A percentile compares a stretch with the other conserved stretches of the same genome.
These are phyloP conservation scores for Lithodes maja DNA, from an alignment of 2,888 invertebrate genomes.

Conservation along the genomic window DNA sequence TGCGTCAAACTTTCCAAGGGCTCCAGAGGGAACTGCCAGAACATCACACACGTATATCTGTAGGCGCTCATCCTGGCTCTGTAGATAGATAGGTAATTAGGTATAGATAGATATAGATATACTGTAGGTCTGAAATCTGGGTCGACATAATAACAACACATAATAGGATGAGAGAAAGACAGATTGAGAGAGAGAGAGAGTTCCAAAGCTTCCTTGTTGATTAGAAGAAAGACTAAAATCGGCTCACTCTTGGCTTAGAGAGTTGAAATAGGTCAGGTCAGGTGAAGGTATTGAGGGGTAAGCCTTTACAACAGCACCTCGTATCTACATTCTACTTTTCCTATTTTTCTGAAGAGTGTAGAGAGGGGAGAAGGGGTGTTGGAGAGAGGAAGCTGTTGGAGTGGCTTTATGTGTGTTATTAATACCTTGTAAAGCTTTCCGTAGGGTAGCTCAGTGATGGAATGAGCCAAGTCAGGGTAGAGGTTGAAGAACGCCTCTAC, in stretches of 20 bases:
- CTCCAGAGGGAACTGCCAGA: constrained; percentile 71
- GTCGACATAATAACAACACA: neutral
- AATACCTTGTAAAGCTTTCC: constrained; percentile 52
- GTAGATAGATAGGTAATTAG: neutral
- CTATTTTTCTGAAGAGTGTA: too few species aligned
- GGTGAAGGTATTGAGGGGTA: too few species aligned
- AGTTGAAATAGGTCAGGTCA: too few species aligned
- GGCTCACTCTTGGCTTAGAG: too few species aligned
- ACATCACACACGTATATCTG: constrained; percentile 72
- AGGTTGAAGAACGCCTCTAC: constrained; percentile 71
- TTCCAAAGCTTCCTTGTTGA: neutral
- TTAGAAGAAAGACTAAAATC: too few species aligned
- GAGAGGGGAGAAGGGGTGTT: too few species aligned
- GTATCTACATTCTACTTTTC: too few species aligned
- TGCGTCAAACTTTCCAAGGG: constrained; percentile 72
- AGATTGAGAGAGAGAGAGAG: neutral
- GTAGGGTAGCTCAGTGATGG: constrained; percentile 20
- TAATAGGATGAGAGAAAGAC: neutral
- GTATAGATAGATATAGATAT: too few species aligned
- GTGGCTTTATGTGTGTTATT: neutral
- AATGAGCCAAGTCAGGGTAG: constrained; percentile 67
- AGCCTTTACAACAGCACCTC: too few species aligned
- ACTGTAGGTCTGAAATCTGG: neutral
- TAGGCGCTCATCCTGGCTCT: constrained; percentile 70
- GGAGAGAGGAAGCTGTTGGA: too few species aligned